Evolutionary conservation across 2,113 vertebrate species (phyloP).

Genomic region (Larimichthys crocea): DNA sequence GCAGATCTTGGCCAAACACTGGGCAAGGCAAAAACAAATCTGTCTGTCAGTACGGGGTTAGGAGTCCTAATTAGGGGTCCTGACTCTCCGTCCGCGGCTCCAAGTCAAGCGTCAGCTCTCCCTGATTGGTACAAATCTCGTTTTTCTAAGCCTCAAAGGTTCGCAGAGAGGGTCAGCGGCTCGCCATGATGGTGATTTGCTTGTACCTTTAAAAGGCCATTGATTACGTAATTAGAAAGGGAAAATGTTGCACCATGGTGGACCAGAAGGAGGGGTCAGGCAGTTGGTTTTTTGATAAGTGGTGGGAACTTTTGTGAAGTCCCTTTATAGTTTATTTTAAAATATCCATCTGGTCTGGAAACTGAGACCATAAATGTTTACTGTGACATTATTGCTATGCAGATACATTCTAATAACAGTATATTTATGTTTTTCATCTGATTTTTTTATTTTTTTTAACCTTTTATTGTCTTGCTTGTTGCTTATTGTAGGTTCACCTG

Average conservation of each 20-base stretch:
- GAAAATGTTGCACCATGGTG: constrained; percentile 60
- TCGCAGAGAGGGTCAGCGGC: constrained; percentile 84
- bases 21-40: constrained; percentile 84
- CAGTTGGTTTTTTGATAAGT: constrained; percentile 44
- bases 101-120: constrained; percentile 80
- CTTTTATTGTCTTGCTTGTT: neutral
- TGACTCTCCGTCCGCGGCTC: constrained; percentile 80
- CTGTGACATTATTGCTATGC: neutral
- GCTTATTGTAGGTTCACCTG: neutral
- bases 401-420: neutral
- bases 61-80: constrained; percentile 75
- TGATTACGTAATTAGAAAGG: constrained; percentile 85
- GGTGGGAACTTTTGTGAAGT: constrained; percentile 68
- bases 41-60: constrained; percentile 85
- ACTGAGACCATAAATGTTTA: neutral
- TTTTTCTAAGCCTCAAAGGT: constrained; percentile 81
- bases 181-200: constrained; percentile 81
- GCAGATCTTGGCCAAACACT: constrained; percentile 86
- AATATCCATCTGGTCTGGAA: neutral
- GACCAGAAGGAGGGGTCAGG: constrained; percentile 26
- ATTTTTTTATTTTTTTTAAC: neutral
- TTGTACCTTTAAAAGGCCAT: constrained; percentile 85
- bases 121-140: constrained; percentile 80
- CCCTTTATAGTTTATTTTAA: neutral
- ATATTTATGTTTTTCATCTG: neutral